phyloP scores from a whole-genome alignment of 2,888 invertebrate species.

The Notocelia uddmanniana region DNA sequence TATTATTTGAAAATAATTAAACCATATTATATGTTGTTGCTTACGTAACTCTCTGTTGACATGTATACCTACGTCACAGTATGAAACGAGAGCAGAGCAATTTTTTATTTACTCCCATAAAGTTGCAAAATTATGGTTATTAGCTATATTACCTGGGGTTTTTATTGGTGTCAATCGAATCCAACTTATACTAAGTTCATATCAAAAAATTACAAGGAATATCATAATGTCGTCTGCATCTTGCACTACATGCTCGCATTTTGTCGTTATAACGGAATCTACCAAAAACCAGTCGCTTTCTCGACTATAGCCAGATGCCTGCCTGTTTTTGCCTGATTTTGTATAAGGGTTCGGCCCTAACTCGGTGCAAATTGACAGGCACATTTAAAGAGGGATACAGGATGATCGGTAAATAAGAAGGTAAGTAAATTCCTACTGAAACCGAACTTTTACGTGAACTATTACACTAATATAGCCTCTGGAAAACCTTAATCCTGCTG shows the following conservation, averaged over 20 bases:
- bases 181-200: too few relatives aligned
- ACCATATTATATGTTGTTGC: too few relatives aligned
- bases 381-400: neutral
- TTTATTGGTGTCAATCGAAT: too few relatives aligned
- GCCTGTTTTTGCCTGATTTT: slow-evolving; percentile 35
- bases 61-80: too few relatives aligned
- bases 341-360: slow-evolving; percentile 3
- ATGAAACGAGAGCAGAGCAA: too few relatives aligned
- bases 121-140: too few relatives aligned
- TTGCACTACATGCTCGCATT: slow-evolving; percentile 5
- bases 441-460: neutral
- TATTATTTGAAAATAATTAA: too few relatives aligned
- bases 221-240: neutral
- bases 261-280: slow-evolving; percentile 27
- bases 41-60: too few relatives aligned
- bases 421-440: neutral
- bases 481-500: too few relatives aligned
- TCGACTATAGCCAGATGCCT: slow-evolving; percentile 18
- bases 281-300: slow-evolving; percentile 26
- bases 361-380: slow-evolving; percentile 21
- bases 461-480: too few relatives aligned
- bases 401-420: slow-evolving; percentile 15
- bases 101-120: too few relatives aligned
- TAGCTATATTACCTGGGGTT: too few relatives aligned
- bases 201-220: neutral